A percentile compares a stretch with the other conserved stretches of the same genome.
Evolutionary conservation across 2,888 invertebrate genomes (phyloP).

Genomic region (Tridacna crocea): DNA sequence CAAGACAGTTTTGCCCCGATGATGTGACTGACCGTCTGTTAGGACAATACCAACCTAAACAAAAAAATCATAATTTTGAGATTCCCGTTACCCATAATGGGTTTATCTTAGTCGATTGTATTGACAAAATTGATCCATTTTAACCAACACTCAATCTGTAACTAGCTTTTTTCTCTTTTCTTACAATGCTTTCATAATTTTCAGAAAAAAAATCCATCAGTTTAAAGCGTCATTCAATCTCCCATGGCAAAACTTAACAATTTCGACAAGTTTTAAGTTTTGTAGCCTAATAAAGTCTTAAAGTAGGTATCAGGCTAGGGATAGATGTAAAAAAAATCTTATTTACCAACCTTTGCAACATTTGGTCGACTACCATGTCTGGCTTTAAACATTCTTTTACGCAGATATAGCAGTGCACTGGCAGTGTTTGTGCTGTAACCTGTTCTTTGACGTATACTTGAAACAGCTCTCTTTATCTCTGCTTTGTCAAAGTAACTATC

Average conservation of each 20-base stretch:
- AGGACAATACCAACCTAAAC: conserved; percentile 73
- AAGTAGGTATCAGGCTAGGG: no score
- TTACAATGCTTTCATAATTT: no score
- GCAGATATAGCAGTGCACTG: conserved; percentile 68
- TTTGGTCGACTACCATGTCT: conserved; percentile 64
- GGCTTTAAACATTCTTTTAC: conserved; percentile 67
- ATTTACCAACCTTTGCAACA: conserved; percentile 65
- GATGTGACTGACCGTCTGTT: conserved; percentile 76
- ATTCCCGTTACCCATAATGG: background rate
- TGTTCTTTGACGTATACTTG: conserved; percentile 58
- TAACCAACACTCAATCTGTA: no score
- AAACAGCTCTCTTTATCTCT: conserved; percentile 62
- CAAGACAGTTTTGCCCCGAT: conserved; percentile 66
- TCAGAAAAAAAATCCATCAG: no score
- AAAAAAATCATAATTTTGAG: background rate
- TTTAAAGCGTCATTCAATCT: no score
- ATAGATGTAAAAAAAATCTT: no score
- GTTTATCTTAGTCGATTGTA: no score
- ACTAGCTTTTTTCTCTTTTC: no score
- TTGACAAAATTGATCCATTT: no score
- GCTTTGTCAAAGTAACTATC: conserved; percentile 62
- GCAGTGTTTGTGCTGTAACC: conserved; percentile 72
- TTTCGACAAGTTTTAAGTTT: no score
- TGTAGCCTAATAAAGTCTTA: no score
- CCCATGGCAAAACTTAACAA: no score